These are phyloP conservation scores for Polyploca ridens DNA, from an alignment of 2,888 invertebrate species.

Conservation along the genomic window DNA sequence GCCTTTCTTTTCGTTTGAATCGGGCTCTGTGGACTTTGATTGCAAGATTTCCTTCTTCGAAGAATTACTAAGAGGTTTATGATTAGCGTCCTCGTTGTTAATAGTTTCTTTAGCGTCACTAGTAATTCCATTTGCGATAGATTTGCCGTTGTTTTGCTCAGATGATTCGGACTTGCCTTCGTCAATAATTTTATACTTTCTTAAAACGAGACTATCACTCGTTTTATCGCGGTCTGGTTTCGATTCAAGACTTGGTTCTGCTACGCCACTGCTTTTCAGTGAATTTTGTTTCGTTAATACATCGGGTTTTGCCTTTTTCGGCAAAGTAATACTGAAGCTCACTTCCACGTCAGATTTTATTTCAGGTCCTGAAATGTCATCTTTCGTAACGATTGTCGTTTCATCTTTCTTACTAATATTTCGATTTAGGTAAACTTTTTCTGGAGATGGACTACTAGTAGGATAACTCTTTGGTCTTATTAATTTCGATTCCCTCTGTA, in stretches of 20 bases:
- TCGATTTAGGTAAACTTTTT: constrained; percentile 65
- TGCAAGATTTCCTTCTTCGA: constrained; percentile 56
- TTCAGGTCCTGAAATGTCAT: constrained; percentile 42
- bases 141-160: constrained; percentile 50
- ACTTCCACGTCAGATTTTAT: constrained; percentile 72
- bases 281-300: constrained; percentile 45
- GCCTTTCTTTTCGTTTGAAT: constrained; percentile 67
- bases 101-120: constrained; percentile 51
- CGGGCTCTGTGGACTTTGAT: constrained; percentile 53
- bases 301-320: constrained; percentile 60
- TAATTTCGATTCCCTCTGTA: constrained; percentile 71
- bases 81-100: constrained; percentile 50
- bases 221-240: constrained; percentile 38
- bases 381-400: constrained; percentile 43
- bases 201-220: constrained; percentile 55
- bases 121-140: constrained; percentile 45
- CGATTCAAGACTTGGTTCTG: constrained; percentile 38
- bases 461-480: constrained; percentile 86
- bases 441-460: constrained; percentile 73
- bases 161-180: constrained; percentile 45
- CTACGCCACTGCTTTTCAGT: constrained; percentile 36
- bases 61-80: constrained; percentile 46
- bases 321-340: constrained; percentile 76
- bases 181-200: constrained; percentile 67
- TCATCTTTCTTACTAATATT: constrained; percentile 56